These are phyloP conservation scores for Lissocephala sabroskyi DNA, from an alignment of 2,888 invertebrate genomes.

Conservation along the genomic window DNA sequence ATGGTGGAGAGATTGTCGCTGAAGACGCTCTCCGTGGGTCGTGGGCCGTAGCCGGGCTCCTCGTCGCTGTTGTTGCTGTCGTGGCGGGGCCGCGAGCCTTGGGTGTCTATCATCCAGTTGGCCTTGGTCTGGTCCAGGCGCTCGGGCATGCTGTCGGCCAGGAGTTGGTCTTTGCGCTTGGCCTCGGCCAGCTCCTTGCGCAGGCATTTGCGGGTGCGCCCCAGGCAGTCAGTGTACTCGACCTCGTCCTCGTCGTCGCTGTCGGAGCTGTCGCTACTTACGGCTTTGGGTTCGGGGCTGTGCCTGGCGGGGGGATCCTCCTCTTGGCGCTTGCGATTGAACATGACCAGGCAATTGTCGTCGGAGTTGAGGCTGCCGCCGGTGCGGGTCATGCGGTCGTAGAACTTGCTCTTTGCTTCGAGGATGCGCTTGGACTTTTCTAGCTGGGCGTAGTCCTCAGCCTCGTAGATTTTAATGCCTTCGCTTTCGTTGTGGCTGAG, in stretches of 20 bases:
- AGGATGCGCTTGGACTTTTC: slow-evolving; percentile 72
- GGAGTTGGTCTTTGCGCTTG: slow-evolving; percentile 77
- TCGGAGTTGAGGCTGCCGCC: slow-evolving; percentile 70
- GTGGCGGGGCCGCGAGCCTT: slow-evolving; percentile 24
- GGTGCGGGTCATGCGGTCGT: slow-evolving; percentile 71
- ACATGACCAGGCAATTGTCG: slow-evolving; percentile 71
- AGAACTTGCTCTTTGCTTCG: slow-evolving; percentile 71
- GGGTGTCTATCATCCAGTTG: slow-evolving; percentile 70
- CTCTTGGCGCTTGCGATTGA: slow-evolving; percentile 71
- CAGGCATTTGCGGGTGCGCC: slow-evolving; percentile 88
- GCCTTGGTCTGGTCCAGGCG: slow-evolving; percentile 69
- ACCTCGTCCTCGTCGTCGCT: slow-evolving; percentile 80
- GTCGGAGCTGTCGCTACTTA: slow-evolving; percentile 41
- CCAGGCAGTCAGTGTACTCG: slow-evolving; percentile 91
- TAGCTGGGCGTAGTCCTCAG: slow-evolving; percentile 64
- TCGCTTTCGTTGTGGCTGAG: slow-evolving; percentile 64
- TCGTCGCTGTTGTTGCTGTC: slow-evolving; percentile 45
- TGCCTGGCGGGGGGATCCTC: slow-evolving; percentile 17
- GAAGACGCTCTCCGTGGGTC: slow-evolving; percentile 64
- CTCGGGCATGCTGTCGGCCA: slow-evolving; percentile 68
- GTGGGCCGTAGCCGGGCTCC: slow-evolving; percentile 63
- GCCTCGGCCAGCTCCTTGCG: slow-evolving; percentile 82
- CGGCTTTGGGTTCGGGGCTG: not conserved
- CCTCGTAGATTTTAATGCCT: slow-evolving; percentile 57
- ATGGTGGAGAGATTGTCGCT: slow-evolving; percentile 73